Evolutionary conservation across 2,888 invertebrate genomes (phyloP).

Genomic region (Hyposoter didymator): DNA sequence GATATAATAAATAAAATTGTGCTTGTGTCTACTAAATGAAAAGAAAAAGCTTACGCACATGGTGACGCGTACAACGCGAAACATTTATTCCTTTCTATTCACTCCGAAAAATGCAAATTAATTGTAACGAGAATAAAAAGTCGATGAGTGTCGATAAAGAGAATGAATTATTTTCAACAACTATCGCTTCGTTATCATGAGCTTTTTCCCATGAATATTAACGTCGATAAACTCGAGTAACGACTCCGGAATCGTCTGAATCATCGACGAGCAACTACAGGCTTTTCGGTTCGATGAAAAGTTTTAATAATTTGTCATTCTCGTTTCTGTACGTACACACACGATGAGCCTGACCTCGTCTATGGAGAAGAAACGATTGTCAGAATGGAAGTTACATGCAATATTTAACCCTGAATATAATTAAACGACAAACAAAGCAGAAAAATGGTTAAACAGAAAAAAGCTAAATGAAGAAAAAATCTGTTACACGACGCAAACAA

Average conservation of each 20-base stretch:
- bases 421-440: neutral
- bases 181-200: neutral
- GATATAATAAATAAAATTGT: constrained; percentile 43
- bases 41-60: constrained; percentile 57
- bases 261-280: too few species aligned
- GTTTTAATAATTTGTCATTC: neutral
- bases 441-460: neutral
- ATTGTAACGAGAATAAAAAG: constrained; percentile 11
- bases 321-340: neutral
- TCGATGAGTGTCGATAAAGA: constrained; percentile 1
- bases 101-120: constrained; percentile 10
- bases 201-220: neutral
- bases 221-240: too few species aligned
- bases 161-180: neutral
- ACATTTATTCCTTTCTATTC: constrained; percentile 28
- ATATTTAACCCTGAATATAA: neutral
- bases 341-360: neutral
- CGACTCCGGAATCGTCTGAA: too few species aligned
- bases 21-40: neutral
- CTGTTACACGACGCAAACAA: neutral
- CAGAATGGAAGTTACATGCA: neutral
- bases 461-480: neutral
- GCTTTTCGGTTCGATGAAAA: neutral
- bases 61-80: constrained; percentile 30
- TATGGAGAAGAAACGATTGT: neutral